These are phyloP conservation scores for Adelognathus sp. DNA, from an alignment of 2,888 invertebrate species.

Conservation along the genomic window DNA sequence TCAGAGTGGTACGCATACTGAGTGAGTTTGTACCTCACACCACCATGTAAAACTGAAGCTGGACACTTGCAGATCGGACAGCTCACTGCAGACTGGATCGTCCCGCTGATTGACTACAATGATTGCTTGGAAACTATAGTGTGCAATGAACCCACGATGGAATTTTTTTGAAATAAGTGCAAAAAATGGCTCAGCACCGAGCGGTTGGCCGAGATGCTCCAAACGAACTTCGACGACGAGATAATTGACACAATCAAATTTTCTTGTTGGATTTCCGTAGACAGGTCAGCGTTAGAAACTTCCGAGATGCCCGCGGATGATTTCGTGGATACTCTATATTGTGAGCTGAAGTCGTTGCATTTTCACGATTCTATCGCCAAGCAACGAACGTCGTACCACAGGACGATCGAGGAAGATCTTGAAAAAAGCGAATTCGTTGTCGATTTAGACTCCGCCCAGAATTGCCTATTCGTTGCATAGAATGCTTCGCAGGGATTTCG, in stretches of 20 bases:
- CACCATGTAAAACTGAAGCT: conserved; percentile 24
- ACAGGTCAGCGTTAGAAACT: too few species aligned
- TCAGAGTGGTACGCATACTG: too few species aligned
- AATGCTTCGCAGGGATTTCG: too few species aligned
- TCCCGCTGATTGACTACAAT: neutral
- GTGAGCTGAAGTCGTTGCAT: neutral
- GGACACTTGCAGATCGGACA: neutral
- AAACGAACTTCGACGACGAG: neutral
- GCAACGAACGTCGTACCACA: neutral
- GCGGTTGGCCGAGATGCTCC: neutral
- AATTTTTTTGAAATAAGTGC: neutral
- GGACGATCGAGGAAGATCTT: neutral
- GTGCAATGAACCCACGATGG: neutral
- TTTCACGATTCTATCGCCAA: neutral
- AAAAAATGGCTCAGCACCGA: neutral
- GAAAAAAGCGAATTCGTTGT: neutral
- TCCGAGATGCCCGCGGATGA: too few species aligned
- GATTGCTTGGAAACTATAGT: conserved; percentile 7
- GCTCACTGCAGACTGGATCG: neutral
- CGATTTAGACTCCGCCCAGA: neutral
- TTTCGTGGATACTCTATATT: neutral
- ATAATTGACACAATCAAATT: conserved; percentile 1
- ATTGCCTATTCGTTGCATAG: too few species aligned
- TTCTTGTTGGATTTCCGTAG: neutral
- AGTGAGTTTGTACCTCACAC: too few species aligned